These are phyloP conservation scores for Drosophila tropicalis DNA, from an alignment of 1,140 invertebrate species.

Conservation along the genomic window DNA sequence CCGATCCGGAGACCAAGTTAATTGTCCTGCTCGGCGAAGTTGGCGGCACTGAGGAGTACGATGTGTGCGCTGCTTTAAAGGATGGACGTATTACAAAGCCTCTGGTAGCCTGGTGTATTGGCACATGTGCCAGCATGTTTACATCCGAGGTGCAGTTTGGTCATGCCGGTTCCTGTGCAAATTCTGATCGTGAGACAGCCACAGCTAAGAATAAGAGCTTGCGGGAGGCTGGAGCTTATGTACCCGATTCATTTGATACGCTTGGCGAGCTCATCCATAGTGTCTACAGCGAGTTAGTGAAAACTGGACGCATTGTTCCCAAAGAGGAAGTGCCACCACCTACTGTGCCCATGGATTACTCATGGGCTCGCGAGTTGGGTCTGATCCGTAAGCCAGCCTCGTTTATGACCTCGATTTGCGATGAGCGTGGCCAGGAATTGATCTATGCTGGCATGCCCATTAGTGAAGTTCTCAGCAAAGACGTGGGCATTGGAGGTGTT, in stretches of 20 bases:
- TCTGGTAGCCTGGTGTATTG: constrained; percentile 99
- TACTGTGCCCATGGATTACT: constrained; percentile 99
- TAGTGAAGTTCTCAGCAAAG: constrained; percentile 94
- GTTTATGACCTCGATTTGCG: constrained; percentile 99
- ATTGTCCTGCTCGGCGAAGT: constrained; percentile 98
- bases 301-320: constrained; percentile 92
- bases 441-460: constrained; percentile 99
- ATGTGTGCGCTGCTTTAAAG: constrained; percentile 95
- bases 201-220: constrained; percentile 95
- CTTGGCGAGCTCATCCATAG: constrained; percentile 89
- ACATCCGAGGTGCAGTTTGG: constrained; percentile 99
- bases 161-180: constrained; percentile 98
- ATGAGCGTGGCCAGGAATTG: constrained; percentile 99
- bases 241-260: constrained; percentile 97
- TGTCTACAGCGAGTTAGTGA: constrained; percentile 92
- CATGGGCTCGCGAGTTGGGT: constrained; percentile 98
- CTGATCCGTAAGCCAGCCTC: constrained; percentile 99
- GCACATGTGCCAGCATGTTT: constrained; percentile 96
- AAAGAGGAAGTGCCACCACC: constrained; percentile 97
- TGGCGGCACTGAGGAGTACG: constrained; percentile 99
- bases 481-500: constrained; percentile 98
- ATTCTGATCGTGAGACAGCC: constrained; percentile 97
- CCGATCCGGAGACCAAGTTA: constrained; percentile 94
- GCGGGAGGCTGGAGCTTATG: constrained; percentile 91
- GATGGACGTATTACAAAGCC: constrained; percentile 95